Conservation (phyloP, 2,888 invertebrate genomes). For the Athetis lepigone region DNA sequence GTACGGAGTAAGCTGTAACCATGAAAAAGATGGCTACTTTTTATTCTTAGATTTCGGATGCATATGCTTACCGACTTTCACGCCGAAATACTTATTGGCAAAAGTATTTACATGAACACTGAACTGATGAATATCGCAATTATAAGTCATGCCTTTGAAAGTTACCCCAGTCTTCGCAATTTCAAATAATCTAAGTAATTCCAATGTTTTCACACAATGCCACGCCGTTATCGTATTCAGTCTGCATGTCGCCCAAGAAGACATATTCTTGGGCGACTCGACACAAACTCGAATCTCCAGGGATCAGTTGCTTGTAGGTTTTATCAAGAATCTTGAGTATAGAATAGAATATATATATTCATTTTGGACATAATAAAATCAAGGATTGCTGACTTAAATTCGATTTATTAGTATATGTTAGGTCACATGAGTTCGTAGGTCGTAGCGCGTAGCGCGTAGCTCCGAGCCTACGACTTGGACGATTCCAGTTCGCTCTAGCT, state of each 20-base stretch:
- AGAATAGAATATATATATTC: no score
- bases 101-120: no score
- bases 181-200: slow-evolving; percentile 9
- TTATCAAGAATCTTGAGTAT: slow-evolving; percentile 19
- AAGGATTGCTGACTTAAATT: slow-evolving; percentile 35
- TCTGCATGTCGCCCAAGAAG: neutral
- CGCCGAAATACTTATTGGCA: no score
- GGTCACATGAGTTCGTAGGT: slow-evolving; percentile 25
- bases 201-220: slow-evolving; percentile 10
- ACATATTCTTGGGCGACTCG: no score
- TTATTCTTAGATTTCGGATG: no score
- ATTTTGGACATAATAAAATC: slow-evolving; percentile 39
- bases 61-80: no score
- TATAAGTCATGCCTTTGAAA: neutral
- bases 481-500: slow-evolving; percentile 1
- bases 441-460: slow-evolving; percentile 38
- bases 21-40: no score
- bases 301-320: slow-evolving; percentile 13
- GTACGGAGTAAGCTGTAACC: no score
- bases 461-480: neutral
- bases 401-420: slow-evolving; percentile 39
- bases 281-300: slow-evolving; percentile 22
- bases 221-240: slow-evolving; percentile 7
- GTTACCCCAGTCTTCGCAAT: slow-evolving; percentile 1
- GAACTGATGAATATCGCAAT: neutral